phyloP scores from a whole-genome alignment of 2,797 vertebrate genomes.

The Channallabes apus region DNA sequence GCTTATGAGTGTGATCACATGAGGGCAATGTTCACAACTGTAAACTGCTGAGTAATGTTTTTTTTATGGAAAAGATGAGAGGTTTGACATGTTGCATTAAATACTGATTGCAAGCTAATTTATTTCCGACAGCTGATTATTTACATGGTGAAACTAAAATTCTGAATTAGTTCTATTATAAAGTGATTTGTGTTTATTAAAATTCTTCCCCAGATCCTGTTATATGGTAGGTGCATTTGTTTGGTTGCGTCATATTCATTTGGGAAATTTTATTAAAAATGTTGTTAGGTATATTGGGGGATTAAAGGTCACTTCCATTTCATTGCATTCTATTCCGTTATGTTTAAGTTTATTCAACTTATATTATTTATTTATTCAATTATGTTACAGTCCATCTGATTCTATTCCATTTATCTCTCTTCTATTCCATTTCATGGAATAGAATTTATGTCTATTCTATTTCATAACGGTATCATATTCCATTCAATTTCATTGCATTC shows the following conservation, averaged over 20 bases:
- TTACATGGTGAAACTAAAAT: not conserved
- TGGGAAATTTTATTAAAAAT: not conserved
- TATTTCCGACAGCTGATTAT: not conserved
- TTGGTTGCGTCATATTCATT: not conserved
- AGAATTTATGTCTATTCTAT: too few species aligned
- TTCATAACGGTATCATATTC: too few species aligned
- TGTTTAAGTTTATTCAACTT: too few species aligned
- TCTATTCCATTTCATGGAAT: too few species aligned
- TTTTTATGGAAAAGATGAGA: not conserved
- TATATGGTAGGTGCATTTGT: not conserved
- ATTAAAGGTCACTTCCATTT: not conserved
- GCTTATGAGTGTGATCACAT: not conserved
- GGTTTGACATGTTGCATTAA: not conserved
- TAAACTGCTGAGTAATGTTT: constrained; percentile 14
- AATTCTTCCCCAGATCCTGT: not conserved
- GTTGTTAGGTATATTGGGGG: not conserved
- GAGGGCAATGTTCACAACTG: not conserved
- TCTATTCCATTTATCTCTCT: too few species aligned
- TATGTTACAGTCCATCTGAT: too few species aligned
- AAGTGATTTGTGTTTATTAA: too few species aligned
- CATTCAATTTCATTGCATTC: too few species aligned
- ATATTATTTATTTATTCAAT: too few species aligned
- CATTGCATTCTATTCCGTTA: not conserved
- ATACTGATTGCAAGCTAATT: not conserved
- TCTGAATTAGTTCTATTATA: not conserved